Base-by-base conservation (phyloP, 35 echinoderm and acorn worm genomes). In the Eucidaris tribuloides region DNA sequence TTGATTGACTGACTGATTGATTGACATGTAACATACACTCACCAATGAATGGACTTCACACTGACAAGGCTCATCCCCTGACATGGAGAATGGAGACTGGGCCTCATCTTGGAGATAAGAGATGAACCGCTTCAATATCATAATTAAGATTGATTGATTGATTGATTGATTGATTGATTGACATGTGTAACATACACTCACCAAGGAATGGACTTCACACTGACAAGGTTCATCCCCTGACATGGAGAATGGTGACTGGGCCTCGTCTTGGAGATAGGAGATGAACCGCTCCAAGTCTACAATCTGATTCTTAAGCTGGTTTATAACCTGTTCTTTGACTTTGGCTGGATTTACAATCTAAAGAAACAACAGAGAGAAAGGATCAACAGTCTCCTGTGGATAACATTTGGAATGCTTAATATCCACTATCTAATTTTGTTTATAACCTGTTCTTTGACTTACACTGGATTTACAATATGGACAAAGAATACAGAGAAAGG, bases 311-410 rank as follows among this genome's bases (percentile, higher is more conserved):
- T 98, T 89, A 5, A 93, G 77, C 65, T 98, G 90, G 62, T 85
- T 48, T 29, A 98, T 93, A 20, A 93, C 95, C 57, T 89, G 82
- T 36, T 88, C 86, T 83, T 98, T 98, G 28, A 93, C 95, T 44
- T 93, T 93, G 32, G 87, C 90, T 7, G 95, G 95, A 78, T 98
- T 98, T 7, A 92, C 94, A 61, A 98, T 98, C 95, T 98, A 57
- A 17, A 33, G 82, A 13, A 46, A 24, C 61, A 20, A 56, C 20
- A 85, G 50, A 82, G 36, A 43, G 24, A 74, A 14, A 3, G n/a
- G 40, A 13, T 64, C 37, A 32, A 64, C 61, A 27, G 37, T 33
- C 37, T 34, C 37, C 2, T 59, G 9, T 59, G n/a, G n/a, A n/a
- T n/a, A n/a, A n/a, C n/a, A n/a, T n/a, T n/a, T n/a, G n/a, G n/a